Evolutionary conservation across 2,797 vertebrate species (phyloP).

Genomic region (Babyrousa celebensis): DNA sequence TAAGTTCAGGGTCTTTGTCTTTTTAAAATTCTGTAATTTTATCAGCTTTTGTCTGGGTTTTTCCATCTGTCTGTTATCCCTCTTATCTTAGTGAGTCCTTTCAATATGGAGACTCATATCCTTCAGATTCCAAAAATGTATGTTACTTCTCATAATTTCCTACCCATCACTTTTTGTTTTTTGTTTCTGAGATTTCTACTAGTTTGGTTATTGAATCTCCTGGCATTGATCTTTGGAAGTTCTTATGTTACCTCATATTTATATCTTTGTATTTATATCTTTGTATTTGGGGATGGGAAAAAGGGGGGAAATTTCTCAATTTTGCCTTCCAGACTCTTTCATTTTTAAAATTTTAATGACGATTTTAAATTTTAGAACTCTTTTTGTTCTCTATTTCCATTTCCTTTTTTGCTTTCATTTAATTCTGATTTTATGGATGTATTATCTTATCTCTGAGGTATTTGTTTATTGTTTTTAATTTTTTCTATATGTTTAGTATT

Average conservation of each 20-base stretch:
- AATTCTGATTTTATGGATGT: constrained; percentile 21
- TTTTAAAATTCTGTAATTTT: constrained; percentile 53
- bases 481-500: constrained; percentile 33
- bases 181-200: background rate
- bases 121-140: constrained; percentile 54
- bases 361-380: constrained; percentile 50
- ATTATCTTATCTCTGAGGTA: background rate
- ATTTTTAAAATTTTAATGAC: constrained; percentile 18
- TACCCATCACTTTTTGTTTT: constrained; percentile 9
- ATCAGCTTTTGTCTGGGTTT: background rate
- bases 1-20: constrained; percentile 11
- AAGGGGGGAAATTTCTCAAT: background rate
- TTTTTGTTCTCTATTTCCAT: constrained; percentile 21
- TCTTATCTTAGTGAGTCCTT: background rate
- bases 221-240: constrained; percentile 41
- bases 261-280: background rate
- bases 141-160: constrained; percentile 12
- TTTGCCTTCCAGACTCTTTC: constrained; percentile 35
- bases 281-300: background rate
- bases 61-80: background rate
- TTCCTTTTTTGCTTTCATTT: constrained; percentile 15
- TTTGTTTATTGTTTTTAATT: constrained; percentile 33
- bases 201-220: constrained; percentile 52
- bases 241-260: constrained; percentile 32
- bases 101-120: background rate